Evolutionary conservation across 2,113 vertebrate genomes (phyloP).

Genomic region (Phaethornis superciliosus): DNA sequence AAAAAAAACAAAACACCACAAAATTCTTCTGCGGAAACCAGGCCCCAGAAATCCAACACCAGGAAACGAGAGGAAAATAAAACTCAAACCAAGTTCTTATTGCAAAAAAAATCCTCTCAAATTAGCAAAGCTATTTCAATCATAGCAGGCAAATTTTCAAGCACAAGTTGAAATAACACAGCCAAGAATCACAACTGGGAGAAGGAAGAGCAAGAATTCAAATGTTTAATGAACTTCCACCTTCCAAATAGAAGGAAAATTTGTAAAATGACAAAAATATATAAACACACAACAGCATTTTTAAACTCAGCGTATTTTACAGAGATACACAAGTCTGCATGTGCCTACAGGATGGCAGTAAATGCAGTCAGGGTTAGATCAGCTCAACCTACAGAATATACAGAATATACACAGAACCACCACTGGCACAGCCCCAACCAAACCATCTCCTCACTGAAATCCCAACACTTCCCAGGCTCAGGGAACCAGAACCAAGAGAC

Average conservation of each 20-base stretch:
- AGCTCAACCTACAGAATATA: not conserved
- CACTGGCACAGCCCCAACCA: no score
- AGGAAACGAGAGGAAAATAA: not conserved
- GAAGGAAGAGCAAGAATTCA: not conserved
- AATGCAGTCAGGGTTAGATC: not conserved
- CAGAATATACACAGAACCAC: not conserved
- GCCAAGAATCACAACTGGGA: not conserved
- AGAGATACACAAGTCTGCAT: not conserved
- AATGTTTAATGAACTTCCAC: slow-evolving; percentile 39
- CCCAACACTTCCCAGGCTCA: not conserved
- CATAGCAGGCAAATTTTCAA: not conserved
- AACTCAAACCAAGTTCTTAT: fast-evolving
- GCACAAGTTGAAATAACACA: not conserved
- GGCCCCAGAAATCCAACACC: not conserved
- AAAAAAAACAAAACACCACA: no score
- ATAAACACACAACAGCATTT: not conserved
- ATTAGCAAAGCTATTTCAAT: not conserved
- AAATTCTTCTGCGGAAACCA: not conserved
- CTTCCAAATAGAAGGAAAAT: not conserved
- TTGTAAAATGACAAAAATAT: not conserved
- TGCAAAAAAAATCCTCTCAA: not conserved
- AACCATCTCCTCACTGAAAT: not conserved
- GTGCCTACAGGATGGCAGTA: not conserved
- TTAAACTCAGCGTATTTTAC: slow-evolving; percentile 16
- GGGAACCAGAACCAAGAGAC: not conserved